phyloP scores from a whole-genome alignment of 2,113 vertebrate genomes.

The Ginglymostoma cirratum region DNA sequence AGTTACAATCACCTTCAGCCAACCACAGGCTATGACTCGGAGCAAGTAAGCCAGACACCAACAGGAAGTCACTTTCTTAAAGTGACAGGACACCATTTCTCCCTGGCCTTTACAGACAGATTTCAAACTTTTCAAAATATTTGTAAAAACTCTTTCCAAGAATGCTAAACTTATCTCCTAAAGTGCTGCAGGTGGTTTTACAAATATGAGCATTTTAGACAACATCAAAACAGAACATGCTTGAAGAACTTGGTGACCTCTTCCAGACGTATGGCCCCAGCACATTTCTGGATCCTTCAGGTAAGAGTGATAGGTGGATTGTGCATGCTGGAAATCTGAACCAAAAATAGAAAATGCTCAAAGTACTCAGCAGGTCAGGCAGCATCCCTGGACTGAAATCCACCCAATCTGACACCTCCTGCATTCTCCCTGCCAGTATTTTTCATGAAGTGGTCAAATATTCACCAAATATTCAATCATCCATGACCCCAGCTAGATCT shows the following conservation, averaged over 20 bases:
- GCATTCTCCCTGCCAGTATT: rapidly evolving
- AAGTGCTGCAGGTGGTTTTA: too few species aligned
- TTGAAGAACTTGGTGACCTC: not conserved
- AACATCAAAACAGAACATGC: not conserved
- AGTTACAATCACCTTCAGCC: not conserved
- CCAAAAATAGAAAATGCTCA: not conserved
- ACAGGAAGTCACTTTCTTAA: conserved; percentile 30
- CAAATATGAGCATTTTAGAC: not conserved
- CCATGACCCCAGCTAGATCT: not conserved
- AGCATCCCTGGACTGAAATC: not conserved
- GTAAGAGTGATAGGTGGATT: not conserved
- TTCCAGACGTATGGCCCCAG: not conserved
- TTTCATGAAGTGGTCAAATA: too few species aligned
- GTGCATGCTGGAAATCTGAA: not conserved
- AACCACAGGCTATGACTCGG: conserved; percentile 23
- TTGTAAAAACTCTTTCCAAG: not conserved
- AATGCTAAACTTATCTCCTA: not conserved
- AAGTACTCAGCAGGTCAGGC: not conserved
- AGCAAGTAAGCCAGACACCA: not conserved
- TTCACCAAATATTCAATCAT: not conserved
- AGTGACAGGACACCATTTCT: not conserved
- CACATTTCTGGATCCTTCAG: not conserved
- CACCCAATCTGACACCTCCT: not conserved
- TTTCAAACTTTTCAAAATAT: not conserved
- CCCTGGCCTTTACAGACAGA: not conserved